Conservation (phyloP, 64 coral and sea anemone genomes). For the Montipora efflorescens region DNA sequence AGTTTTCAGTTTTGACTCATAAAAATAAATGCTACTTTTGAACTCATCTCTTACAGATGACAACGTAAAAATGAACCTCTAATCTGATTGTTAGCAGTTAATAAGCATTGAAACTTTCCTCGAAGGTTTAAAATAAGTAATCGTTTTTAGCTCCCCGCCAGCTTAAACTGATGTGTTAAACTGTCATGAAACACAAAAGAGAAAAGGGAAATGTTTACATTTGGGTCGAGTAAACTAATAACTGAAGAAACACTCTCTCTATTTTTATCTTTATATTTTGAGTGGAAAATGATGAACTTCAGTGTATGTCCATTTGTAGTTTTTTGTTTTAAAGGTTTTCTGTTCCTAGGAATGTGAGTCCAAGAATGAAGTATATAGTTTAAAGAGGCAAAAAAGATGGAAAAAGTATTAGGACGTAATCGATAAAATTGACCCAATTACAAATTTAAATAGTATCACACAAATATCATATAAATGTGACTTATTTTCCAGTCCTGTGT, state of each 20-base stretch:
- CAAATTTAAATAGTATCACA: too few species aligned
- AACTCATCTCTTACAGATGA: not conserved
- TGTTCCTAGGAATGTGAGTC: not conserved
- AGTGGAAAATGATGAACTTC: not conserved
- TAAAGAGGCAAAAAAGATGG: not conserved
- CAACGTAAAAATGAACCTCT: not conserved
- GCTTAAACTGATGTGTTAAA: not conserved
- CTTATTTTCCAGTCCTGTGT: too few species aligned
- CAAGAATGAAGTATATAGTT: not conserved
- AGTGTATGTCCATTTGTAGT: too few species aligned
- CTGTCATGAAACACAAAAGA: not conserved
- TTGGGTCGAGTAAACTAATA: slow-evolving; percentile 2
- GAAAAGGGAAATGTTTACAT: slow-evolving; percentile 1
- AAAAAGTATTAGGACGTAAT: slow-evolving; percentile 5
- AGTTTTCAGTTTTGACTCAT: too few species aligned
- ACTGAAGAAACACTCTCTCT: not conserved
- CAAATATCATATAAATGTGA: too few species aligned
- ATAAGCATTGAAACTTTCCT: not conserved
- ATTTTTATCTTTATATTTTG: not conserved
- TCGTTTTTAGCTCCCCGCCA: not conserved
- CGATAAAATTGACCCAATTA: not conserved
- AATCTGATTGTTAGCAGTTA: not conserved
- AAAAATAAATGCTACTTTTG: too few species aligned
- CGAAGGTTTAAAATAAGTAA: not conserved
- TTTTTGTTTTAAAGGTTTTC: too few species aligned